phyloP scores from a whole-genome alignment of 2,888 invertebrate genomes.

The Nezara viridula region DNA sequence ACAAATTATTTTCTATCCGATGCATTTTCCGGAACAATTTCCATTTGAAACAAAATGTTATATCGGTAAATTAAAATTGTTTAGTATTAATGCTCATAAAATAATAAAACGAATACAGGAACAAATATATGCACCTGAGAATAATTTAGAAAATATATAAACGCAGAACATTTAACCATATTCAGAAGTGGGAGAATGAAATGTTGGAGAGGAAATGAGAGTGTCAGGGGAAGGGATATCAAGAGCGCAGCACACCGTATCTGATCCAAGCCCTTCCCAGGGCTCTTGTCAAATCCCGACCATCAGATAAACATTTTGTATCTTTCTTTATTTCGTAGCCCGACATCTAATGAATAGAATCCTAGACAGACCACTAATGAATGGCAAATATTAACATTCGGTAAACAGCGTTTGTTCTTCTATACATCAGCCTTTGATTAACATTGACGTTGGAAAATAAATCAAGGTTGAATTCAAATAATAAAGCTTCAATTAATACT shows the following conservation, averaged over 20 bases:
- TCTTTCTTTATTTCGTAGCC: not conserved
- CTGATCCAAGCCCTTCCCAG: not conserved
- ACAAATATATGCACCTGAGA: not conserved
- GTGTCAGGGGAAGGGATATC: conserved; percentile 10
- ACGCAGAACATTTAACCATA: not conserved
- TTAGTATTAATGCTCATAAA: not conserved
- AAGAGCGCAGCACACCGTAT: not conserved
- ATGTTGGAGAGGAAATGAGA: conserved; percentile 35
- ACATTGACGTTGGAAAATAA: not conserved
- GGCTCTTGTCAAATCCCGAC: not conserved
- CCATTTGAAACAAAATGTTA: too few species aligned
- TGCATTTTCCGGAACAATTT: too few species aligned
- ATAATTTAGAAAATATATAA: not conserved
- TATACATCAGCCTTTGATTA: not conserved
- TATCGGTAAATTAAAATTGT: too few species aligned
- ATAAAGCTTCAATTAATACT: too few species aligned
- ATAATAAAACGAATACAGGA: not conserved
- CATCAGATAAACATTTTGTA: conserved; percentile 31
- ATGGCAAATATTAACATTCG: not conserved
- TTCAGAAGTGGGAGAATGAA: not conserved
- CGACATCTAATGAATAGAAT: not conserved
- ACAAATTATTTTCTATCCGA: too few species aligned
- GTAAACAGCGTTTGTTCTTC: not conserved
- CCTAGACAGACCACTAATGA: not conserved
- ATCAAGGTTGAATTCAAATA: not conserved